Evolutionary conservation across 2,888 invertebrate genomes (phyloP).

Genomic region (Agrotis clavis): DNA sequence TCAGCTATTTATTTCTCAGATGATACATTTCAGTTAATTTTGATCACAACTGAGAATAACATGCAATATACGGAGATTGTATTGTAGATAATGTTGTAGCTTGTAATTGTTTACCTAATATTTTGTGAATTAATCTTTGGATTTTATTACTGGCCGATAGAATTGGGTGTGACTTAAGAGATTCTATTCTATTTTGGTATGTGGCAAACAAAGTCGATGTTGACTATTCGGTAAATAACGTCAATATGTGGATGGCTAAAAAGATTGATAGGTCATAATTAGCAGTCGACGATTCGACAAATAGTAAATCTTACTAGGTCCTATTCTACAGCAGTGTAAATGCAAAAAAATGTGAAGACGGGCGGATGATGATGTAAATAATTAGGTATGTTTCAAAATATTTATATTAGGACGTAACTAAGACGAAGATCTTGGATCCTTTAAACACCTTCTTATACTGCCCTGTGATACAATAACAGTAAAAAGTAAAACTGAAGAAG

Average conservation of each 20-base stretch:
- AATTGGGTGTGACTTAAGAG: neutral
- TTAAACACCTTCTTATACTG: neutral
- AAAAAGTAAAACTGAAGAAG: neutral
- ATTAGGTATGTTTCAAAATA: too few relatives aligned
- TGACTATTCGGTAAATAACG: too few relatives aligned
- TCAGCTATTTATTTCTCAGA: slow-evolving; percentile 47
- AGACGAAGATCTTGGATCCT: neutral
- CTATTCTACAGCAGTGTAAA: too few relatives aligned
- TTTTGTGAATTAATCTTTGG: neutral
- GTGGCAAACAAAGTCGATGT: too few relatives aligned
- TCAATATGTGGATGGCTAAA: too few relatives aligned
- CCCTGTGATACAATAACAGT: neutral
- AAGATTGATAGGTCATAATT: too few relatives aligned
- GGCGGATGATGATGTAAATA: too few relatives aligned
- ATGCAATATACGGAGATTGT: neutral
- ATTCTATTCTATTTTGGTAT: too few relatives aligned
- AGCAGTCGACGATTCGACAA: too few relatives aligned
- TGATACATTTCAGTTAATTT: slow-evolving; percentile 61
- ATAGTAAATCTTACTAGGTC: too few relatives aligned
- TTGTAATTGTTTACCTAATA: neutral
- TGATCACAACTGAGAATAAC: slow-evolving; percentile 35
- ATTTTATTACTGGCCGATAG: neutral
- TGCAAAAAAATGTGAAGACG: too few relatives aligned
- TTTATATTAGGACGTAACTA: neutral
- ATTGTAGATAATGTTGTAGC: neutral